These are phyloP conservation scores for Aptenodytes forsteri DNA, from an alignment of 2,113 vertebrate species.

Conservation along the genomic window DNA sequence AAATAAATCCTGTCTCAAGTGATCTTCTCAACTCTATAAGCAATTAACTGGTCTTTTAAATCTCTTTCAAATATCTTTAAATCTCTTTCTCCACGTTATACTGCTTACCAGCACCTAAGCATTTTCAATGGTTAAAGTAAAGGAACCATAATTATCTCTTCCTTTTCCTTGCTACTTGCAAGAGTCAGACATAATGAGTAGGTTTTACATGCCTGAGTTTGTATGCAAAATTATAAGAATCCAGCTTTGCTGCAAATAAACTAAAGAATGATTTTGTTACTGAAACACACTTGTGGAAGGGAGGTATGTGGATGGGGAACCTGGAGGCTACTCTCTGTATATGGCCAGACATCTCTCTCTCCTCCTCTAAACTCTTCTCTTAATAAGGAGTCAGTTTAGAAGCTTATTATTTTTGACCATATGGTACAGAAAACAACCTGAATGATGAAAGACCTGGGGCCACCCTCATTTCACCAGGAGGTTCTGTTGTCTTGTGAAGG, in stretches of 20 bases:
- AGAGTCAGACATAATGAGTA: not conserved
- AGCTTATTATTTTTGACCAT: not conserved
- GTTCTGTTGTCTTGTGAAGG: not conserved
- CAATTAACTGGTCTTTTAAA: not conserved
- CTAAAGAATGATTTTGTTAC: not conserved
- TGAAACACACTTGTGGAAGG: not conserved
- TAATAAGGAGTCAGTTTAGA: not conserved
- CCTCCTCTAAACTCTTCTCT: not conserved
- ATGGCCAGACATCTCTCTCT: not conserved
- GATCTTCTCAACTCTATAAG: not conserved
- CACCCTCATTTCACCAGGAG: not conserved
- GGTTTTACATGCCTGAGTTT: not conserved
- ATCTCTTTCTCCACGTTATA: not conserved
- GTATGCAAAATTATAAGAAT: not conserved
- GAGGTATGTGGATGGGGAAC: not conserved
- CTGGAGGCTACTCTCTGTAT: accelerated
- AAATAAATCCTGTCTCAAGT: not conserved
- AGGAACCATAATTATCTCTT: not conserved
- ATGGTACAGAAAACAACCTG: not conserved
- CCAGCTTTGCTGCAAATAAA: not conserved
- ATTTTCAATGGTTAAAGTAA: not conserved
- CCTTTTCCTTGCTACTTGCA: not conserved
- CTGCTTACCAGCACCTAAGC: not conserved
- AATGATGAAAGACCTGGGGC: not conserved
- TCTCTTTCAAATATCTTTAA: not conserved